These are phyloP conservation scores for Delichon dasypus DNA, from an alignment of 2,797 vertebrate genomes.

Conservation along the genomic window DNA sequence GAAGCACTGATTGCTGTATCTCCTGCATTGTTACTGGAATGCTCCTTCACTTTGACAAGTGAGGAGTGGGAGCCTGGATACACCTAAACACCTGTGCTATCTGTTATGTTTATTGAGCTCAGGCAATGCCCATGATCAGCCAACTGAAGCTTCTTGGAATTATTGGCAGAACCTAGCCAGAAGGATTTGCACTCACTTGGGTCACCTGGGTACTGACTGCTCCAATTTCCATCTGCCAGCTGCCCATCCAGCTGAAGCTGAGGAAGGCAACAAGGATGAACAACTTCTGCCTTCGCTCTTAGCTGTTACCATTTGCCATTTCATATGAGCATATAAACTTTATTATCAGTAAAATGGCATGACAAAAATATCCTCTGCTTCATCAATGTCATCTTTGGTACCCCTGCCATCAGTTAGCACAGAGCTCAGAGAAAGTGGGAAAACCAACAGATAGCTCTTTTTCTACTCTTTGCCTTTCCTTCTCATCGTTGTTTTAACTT, in stretches of 20 bases:
- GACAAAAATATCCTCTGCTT: background rate
- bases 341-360: background rate
- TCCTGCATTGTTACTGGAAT: background rate
- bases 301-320: background rate
- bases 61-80: background rate
- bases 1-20: background rate
- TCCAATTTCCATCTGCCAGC: background rate
- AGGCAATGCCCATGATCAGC: background rate
- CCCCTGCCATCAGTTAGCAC: background rate
- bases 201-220: fast-evolving
- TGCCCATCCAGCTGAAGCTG: background rate
- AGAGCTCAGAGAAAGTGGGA: background rate
- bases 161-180: background rate
- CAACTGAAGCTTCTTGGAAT: background rate
- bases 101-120: background rate
- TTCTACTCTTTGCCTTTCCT: background rate
- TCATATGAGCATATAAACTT: background rate
- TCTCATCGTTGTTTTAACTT: background rate
- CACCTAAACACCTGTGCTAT: background rate
- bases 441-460: background rate
- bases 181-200: background rate
- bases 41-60: background rate
- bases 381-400: fast-evolving
- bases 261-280: background rate
- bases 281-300: background rate